Percentiles rank a stretch among this genome's conserved stretches.
These are phyloP conservation scores for Callionymus lyra DNA, from an alignment of 2,113 vertebrate species.

Conservation along the genomic window DNA sequence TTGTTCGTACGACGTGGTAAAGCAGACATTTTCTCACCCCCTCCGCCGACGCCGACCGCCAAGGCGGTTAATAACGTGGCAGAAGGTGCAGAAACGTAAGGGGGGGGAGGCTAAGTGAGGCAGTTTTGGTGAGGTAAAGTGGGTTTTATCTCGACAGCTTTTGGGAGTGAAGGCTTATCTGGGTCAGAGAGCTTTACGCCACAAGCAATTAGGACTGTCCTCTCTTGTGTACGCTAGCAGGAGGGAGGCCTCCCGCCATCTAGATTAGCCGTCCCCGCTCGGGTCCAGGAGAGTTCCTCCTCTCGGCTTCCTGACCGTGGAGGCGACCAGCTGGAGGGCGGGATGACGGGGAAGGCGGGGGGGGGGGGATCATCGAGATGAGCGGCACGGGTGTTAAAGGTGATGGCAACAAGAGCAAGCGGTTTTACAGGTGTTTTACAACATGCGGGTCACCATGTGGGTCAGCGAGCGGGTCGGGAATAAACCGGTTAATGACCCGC, in stretches of 20 bases:
- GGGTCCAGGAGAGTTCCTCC: slow-evolving; percentile 32
- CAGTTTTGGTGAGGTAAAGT: slow-evolving; percentile 74
- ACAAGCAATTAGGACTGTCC: slow-evolving; percentile 68
- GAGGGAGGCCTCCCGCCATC: slow-evolving; percentile 63
- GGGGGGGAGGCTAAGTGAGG: slow-evolving; percentile 32
- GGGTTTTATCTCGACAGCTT: slow-evolving; percentile 69
- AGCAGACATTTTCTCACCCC: not conserved
- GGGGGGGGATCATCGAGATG: slow-evolving; percentile 1
- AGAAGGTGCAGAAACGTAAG: slow-evolving; percentile 44
- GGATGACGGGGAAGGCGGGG: slow-evolving; percentile 16
- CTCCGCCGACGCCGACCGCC: not conserved
- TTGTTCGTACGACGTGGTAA: too few relatives aligned
- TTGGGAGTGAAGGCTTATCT: slow-evolving; percentile 62
- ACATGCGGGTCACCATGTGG: slow-evolving; percentile 19
- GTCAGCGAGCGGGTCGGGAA: slow-evolving; percentile 23
- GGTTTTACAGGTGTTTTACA: slow-evolving; percentile 13
- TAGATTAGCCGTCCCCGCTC: slow-evolving; percentile 57
- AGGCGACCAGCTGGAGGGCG: slow-evolving; percentile 52
- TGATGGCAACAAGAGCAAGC: slow-evolving; percentile 9
- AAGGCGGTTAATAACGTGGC: slow-evolving; percentile 39
- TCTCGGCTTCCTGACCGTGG: slow-evolving; percentile 33
- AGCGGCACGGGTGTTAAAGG: not conserved
- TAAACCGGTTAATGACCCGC: slow-evolving; percentile 30
- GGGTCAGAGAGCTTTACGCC: slow-evolving; percentile 72
- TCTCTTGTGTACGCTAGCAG: slow-evolving; percentile 53